Evolutionary conservation across 53 echinoderm and acorn worm species (phyloP), one percentile per base, ranked within the genome.

Genomic region (Arbacia lixula): DNA sequence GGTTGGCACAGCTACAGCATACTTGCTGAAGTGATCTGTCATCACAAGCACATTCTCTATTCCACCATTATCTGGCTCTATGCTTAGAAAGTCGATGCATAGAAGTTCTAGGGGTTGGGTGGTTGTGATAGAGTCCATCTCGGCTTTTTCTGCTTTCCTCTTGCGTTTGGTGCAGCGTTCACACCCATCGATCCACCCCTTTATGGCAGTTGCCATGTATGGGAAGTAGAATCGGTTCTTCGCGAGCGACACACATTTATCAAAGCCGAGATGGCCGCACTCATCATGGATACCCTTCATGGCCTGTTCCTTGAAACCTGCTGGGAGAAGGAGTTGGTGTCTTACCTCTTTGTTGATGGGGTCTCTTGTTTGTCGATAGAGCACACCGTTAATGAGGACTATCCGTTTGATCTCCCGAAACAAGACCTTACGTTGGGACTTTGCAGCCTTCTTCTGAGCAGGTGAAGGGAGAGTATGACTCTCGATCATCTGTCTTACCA

Each of bases 141-240:
- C 41, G 14, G 85, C 85, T 46, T 85, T 85, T 28, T 69, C 54
- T 14, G 50, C 60, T 16, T 38, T 72, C 29, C 24, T 68, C 36
- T 84, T 84, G n/a, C 84, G 10, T 55, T 68, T 67, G 41, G 68
- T 68, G 60, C 84, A 84, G 24, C 84, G 53, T 25, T 68, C 84
- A 21, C 84, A 84, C 4, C 36, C 14, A 16, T 84, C 69, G 25
- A 84, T 84, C 53, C 69, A 68, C 6, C 2, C 12, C 24, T 50
- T 53, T 3, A 84, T 55, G 69, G 54, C 36, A n/a, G 54, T 33
- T 49, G 67, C 84, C 68, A 84, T 68, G 12, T 35, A 68, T 5
- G 84, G 84, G 38, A 67, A 84, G 31, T 84, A 84, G 25, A 84
- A 84, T 38, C 84, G 20, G 12, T 52, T 29, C n/a, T n/a, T n/a